These are phyloP conservation scores for Eumacrocentrus americanus DNA, from an alignment of 2,888 invertebrate genomes.

Conservation along the genomic window DNA sequence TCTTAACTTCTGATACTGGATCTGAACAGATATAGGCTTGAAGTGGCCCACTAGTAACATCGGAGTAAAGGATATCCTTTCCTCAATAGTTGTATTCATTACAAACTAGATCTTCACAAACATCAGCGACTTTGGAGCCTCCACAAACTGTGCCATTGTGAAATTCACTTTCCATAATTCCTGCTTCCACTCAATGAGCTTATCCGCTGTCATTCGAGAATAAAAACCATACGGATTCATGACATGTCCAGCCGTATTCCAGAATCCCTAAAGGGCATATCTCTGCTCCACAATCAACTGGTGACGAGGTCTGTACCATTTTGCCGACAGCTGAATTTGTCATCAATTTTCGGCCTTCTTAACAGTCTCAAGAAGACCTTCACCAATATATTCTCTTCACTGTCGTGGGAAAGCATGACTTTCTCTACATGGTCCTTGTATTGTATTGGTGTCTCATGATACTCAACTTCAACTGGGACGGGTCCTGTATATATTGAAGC, in stretches of 20 bases:
- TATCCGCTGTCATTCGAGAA: slow-evolving; percentile 99
- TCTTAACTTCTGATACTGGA: slow-evolving; percentile 96
- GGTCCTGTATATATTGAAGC: slow-evolving; percentile 57
- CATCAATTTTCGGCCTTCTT: slow-evolving; percentile 93
- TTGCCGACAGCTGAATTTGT: slow-evolving; percentile 99
- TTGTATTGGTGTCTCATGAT: slow-evolving; percentile 76
- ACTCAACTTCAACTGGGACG: slow-evolving; percentile 65
- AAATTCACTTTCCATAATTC: slow-evolving; percentile 80
- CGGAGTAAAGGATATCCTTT: slow-evolving; percentile 96
- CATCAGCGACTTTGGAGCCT: slow-evolving; percentile 89
- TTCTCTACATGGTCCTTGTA: slow-evolving; percentile 89
- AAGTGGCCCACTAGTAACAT: slow-evolving; percentile 94
- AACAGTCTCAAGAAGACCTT: slow-evolving; percentile 94
- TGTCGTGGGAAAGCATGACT: slow-evolving; percentile 93
- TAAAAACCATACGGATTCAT: slow-evolving; percentile 99
- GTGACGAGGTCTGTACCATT: slow-evolving; percentile 98
- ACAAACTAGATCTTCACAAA: slow-evolving; percentile 84
- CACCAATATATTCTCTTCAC: slow-evolving; percentile 86
- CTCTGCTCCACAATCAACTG: slow-evolving; percentile 91
- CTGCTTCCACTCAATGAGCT: slow-evolving; percentile 96
- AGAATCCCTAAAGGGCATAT: slow-evolving; percentile 95
- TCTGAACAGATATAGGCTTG: slow-evolving; percentile 98
- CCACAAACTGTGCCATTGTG: slow-evolving; percentile 97
- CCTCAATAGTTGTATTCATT: slow-evolving; percentile 96
- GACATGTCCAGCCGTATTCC: slow-evolving; percentile 96